A percentile compares a stretch with the other conserved stretches of the same genome.
Evolutionary conservation across 2,888 invertebrate species (phyloP).

Genomic region (Diplolepis rosae): DNA sequence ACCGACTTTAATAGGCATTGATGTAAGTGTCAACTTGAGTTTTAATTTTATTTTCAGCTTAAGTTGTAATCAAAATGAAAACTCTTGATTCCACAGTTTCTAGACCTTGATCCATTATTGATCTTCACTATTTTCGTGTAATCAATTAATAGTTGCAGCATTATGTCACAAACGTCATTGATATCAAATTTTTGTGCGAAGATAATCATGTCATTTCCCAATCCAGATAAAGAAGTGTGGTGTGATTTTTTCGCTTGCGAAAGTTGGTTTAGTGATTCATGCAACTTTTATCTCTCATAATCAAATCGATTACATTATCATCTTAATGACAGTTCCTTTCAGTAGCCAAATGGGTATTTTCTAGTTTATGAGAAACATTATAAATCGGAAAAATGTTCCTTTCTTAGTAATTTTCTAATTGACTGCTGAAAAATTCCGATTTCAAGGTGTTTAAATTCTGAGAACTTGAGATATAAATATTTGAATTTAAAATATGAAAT

Average conservation of each 20-base stretch:
- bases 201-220: constrained; percentile 55
- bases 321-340: not conserved
- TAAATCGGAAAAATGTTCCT: no score
- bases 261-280: not conserved
- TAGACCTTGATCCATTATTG: not conserved
- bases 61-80: not conserved
- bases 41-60: not conserved
- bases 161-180: constrained; percentile 57
- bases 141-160: constrained; percentile 14
- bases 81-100: not conserved
- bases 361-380: not conserved
- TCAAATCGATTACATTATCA: not conserved
- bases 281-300: not conserved
- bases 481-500: no score
- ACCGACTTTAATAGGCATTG: constrained; percentile 96
- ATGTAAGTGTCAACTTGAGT: constrained; percentile 80
- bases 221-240: constrained; percentile 56
- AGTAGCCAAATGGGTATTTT: not conserved
- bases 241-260: constrained; percentile 40
- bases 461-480: no score
- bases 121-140: not conserved
- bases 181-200: constrained; percentile 35
- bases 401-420: no score
- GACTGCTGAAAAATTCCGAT: no score
- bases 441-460: no score